Evolutionary conservation across 2,797 vertebrate species (phyloP), one percentile per base, ranked within the genome.

Genomic region (Protosalanx chinensis): DNA sequence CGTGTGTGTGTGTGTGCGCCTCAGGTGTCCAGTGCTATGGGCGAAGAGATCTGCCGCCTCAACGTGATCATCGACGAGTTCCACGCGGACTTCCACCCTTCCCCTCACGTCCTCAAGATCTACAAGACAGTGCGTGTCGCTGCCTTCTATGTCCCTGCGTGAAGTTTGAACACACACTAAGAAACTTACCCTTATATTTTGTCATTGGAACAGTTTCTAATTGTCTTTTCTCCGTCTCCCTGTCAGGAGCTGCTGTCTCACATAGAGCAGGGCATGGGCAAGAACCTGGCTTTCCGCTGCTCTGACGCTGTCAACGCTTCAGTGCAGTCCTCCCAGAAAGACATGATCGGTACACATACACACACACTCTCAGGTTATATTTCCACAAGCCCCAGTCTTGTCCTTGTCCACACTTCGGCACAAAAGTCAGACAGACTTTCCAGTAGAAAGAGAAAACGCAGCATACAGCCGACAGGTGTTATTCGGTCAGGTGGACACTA

Each of bases 21-120:
- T 67, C 88, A 99, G 98, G 98, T 99, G 72, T 98, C 96, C 15
- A 90, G 79, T 74, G 96, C 96, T 67, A 98, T 98, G 97, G 95
- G 92, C 4, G 95, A 99, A 82, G 98, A 98, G 91, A 98, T 98
- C 82, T 96, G 95, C 83, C 95, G 96, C 72, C 95, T 98, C 30
- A 95, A 97, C 0, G 91, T 96, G 72, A 92, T 98, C 76, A 93
- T 98, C 61, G 94, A 98, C 62, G 96, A 98, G 86, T 99, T 98
- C 91, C 92, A 82, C 23, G 80, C 91, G 1, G 96, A 98, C 85
- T 99, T 99, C 83, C 96, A 99, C 82, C 94, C 96, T n/a, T 96
- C 94, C 27, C 86, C 91, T 62, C 93, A 96, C 60, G 92, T 98
- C 68, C 80, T 99, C 76, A 97, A 96, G 87, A 82, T 94, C 33